Percentiles rank a stretch among this genome's conserved stretches.
These are phyloP conservation scores for Pogonognathellus flavescens DNA, from an alignment of 1,140 invertebrate species.

Conservation along the genomic window DNA sequence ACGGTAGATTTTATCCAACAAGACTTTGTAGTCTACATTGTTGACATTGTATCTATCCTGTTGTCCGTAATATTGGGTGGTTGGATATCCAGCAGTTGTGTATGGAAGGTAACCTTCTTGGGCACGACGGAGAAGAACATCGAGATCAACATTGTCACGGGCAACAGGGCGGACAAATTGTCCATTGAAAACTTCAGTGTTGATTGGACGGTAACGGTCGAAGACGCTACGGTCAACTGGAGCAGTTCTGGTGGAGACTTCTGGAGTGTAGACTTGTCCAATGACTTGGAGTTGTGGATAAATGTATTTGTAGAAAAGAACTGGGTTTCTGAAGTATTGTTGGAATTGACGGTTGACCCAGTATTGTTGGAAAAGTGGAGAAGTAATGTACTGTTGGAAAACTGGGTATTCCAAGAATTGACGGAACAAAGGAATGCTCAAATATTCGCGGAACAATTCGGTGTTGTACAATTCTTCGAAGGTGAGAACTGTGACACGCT, in stretches of 20 bases:
- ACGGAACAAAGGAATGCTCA: slow-evolving; percentile 61
- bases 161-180: not conserved
- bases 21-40: slow-evolving; percentile 8
- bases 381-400: slow-evolving; percentile 56
- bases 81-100: not conserved
- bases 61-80: slow-evolving; percentile 3
- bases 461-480: slow-evolving; percentile 55
- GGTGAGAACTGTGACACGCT: not conserved
- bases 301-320: slow-evolving; percentile 61
- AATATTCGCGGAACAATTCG: slow-evolving; percentile 61
- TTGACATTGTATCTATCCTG: not conserved
- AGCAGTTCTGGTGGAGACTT: not conserved
- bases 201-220: not conserved
- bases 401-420: slow-evolving; percentile 51
- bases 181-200: slow-evolving; percentile 7
- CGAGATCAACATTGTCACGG: slow-evolving; percentile 25
- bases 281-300: slow-evolving; percentile 33
- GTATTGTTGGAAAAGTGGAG: slow-evolving; percentile 57
- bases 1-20: slow-evolving; percentile 56
- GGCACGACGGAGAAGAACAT: slow-evolving; percentile 28
- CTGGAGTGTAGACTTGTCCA: not conserved
- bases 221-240: not conserved
- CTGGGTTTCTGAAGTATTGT: slow-evolving; percentile 55
- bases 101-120: not conserved
- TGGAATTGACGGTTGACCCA: slow-evolving; percentile 55